Evolutionary conservation across 64 coral and sea anemone genomes (phyloP), one percentile per base, ranked within the genome.

Genomic region (Pocillopora damicornis): DNA sequence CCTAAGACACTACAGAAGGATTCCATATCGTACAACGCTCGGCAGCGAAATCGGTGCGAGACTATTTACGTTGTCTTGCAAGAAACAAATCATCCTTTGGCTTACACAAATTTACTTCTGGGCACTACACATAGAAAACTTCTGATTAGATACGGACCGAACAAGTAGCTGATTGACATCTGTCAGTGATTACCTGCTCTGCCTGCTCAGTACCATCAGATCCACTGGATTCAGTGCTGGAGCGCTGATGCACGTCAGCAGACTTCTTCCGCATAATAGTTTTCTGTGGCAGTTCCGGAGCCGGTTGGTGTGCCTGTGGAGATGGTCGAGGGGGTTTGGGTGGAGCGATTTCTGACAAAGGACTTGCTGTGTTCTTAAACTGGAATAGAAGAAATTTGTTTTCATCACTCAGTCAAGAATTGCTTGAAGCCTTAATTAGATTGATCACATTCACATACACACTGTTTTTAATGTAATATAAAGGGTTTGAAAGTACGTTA

Each of bases 211-310:
- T 22, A 11, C 86, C 86, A 15, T 78, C 86, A 37, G 86, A 88
- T 62, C 86, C 86, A 63, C 74, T 88, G 15, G 86, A 88, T 17
- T 60, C 86, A 37, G 86, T 88, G 36, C 86, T 88, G 16, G 73
- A 35, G 17, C 86, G 73, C 17, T 88, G 86, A 11, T 88, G 42
- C 15, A 45, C 56, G 56, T 88, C 58, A 16, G 23, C 5, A 15
- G 26, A 35, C 58, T 76, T 77, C 61, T 76, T 78, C 11, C 36
- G 73, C 37, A 38, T 7, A 58, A 58, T 75, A 11, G 20, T n/a
- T 22, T 75, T 75, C 22, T 75, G 86, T 63, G 73, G 73, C 74
- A 76, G 73, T 23, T 76, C 86, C 26, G 86, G 75, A 22, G 17
- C 56, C 11, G 58, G 22, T 13, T 38, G 56, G 22, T 62, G 73